phyloP scores from a whole-genome alignment of 2,888 invertebrate species.

The Chymomyza amoena region DNA sequence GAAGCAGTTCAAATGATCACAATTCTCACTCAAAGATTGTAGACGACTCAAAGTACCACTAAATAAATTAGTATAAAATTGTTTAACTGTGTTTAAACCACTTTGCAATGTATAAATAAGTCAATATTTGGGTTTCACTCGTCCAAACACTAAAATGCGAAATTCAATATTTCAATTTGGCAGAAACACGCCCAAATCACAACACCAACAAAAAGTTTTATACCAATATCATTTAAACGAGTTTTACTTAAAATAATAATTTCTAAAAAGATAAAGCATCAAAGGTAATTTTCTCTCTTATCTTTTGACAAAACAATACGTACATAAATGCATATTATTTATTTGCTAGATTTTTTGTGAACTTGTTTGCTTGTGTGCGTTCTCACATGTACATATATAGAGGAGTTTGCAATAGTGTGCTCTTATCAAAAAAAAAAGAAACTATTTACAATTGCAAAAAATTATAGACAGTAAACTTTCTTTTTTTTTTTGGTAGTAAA shows the following conservation, averaged over 20 bases:
- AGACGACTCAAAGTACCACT: not conserved
- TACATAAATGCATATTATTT: not conserved
- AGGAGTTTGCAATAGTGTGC: not conserved
- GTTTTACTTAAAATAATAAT: not conserved
- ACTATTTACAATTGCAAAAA: slow-evolving; percentile 48
- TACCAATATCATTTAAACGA: not conserved
- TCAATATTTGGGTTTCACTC: no score
- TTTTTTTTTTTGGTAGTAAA: slow-evolving; percentile 33
- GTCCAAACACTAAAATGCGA: not conserved
- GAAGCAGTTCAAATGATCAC: not conserved
- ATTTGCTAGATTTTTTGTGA: not conserved
- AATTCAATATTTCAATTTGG: not conserved
- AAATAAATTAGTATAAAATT: not conserved
- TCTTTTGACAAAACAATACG: no score
- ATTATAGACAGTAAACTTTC: slow-evolving; percentile 46
- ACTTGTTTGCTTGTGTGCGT: not conserved
- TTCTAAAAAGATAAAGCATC: not conserved
- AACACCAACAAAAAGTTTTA: not conserved
- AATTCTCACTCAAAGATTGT: not conserved
- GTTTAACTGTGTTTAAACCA: not conserved
- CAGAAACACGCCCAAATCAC: not conserved
- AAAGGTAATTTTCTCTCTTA: not conserved
- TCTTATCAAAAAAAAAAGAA: slow-evolving; percentile 62
- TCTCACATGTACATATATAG: not conserved
- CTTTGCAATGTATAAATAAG: not conserved